Base-by-base conservation (phyloP, 2,113 vertebrate species). In the Cryptotis parvus region DNA sequence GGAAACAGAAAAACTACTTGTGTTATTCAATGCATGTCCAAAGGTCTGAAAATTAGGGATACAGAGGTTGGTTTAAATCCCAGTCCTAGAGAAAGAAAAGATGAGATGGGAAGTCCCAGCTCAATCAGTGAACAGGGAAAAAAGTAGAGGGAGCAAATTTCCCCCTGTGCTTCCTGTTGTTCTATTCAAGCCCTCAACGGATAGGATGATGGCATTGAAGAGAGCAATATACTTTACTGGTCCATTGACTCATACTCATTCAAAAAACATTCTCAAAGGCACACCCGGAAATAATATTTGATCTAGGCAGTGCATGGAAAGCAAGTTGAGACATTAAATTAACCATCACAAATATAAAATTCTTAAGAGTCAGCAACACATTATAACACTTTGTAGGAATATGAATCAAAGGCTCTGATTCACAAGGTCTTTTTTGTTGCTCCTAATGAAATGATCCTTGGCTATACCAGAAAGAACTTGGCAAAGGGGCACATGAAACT, bases 401-500 rank as follows among this genome's bases (percentile, higher is more conserved):
- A 14, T 11, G 76, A 86, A 66, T 84, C 39, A 33, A 92, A 73
- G n/a, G 29, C 24, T 84, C 77, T 58, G 65, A 43, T 55, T 84
- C 84, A 16, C 43, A 75, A 87, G 92, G 15, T 7, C 35, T 69
- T 77, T 86, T 35, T 72, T 58, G 5, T 35, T 77, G 69, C 29
- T 66, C 86, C 2, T 45, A 88, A 82, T 31, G 24, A 93, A 90
- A n/a, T 18, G 14, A 85, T n/a, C 4, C 16, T 16, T 70, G 39
- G 27, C n/a, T 63, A 49, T n/a, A 55, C 35, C 72, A 90, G 75
- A 91, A 90, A 89, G 39, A 83, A 63, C 20, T 33, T n/a, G n/a
- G n/a, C n/a, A n/a, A 84, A 58, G 29, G 27, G 73, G 49, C 15
- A 4, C 22, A 65, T 75, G 24, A 91, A 94, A 89, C 41, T 85